A percentile compares a stretch with the other conserved stretches of the same genome.
Evolutionary conservation across 2,113 vertebrate genomes (phyloP).

Genomic region (Oncorhynchus tshawytscha): DNA sequence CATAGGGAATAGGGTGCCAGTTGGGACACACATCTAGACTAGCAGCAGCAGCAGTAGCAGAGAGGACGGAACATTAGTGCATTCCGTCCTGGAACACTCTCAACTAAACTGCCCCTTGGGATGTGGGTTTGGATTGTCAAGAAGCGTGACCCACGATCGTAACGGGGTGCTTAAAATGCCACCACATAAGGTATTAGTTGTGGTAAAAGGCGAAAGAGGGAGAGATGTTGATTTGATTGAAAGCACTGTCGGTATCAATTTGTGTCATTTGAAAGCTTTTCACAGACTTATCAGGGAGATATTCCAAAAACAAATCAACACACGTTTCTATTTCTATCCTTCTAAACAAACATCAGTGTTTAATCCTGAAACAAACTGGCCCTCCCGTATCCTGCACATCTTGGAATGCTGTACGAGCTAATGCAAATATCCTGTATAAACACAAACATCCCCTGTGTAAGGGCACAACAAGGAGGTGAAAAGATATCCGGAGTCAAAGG

Average conservation of each 20-base stretch:
- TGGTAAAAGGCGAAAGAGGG: background rate
- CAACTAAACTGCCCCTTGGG: constrained; percentile 3
- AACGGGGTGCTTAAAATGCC: constrained; percentile 18
- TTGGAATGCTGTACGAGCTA: constrained; percentile 3
- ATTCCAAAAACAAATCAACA: background rate
- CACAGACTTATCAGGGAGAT: background rate
- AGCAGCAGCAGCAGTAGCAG: background rate
- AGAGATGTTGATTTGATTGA: constrained; percentile 4
- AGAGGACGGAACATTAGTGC: background rate
- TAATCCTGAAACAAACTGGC: background rate
- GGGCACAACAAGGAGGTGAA: constrained; percentile 35
- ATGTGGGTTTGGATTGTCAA: constrained; percentile 16
- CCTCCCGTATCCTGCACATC: background rate
- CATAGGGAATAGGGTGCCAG: no score
- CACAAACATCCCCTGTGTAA: constrained; percentile 14
- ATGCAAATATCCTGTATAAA: constrained; percentile 17
- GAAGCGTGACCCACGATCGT: constrained; percentile 9
- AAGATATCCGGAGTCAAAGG: constrained; percentile 6
- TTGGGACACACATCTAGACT: no score
- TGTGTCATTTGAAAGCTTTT: constrained; percentile 10
- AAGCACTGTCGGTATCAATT: constrained; percentile 13
- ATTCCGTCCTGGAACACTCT: constrained; percentile 39
- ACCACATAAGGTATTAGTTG: constrained; percentile 15
- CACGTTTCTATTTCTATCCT: constrained; percentile 1
- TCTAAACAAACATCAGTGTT: background rate